Base-by-base conservation (phyloP, 1,140 invertebrate genomes). In the Marisa cornuarietis region DNA sequence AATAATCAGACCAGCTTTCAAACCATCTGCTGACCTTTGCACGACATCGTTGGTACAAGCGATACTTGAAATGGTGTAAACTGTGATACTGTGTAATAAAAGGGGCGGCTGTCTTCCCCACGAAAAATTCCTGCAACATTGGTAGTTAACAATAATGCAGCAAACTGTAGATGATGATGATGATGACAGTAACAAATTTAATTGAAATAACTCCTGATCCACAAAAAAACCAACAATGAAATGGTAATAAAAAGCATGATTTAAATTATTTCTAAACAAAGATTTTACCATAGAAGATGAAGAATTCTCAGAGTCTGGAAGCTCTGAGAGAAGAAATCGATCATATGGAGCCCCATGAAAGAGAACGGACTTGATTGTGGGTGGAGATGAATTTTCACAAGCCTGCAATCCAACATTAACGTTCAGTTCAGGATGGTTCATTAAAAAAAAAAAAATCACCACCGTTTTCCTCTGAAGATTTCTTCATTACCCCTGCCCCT, bases 11-110 rank as follows among this genome's bases (percentile, higher is more conserved):
- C 31, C 31, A 42, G 31, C 31, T 42, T 42, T 42, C 31, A 42
- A 42, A 42, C 6, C 31, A 42, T 42, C 31, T 42, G 76, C 82
- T 76, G 78, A 89, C 88, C 85, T 89, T 89, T 7, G 89, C 87
- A 51, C 83, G 80, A 79, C 89, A 90, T 54, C 87, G 83, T 82
- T 88, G 86, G 79, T 84, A 88, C 42, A 89, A 78, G 62, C 86
- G 86, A 74, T 87, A 89, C 79, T 90, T 89, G 82, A 86, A 89
- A 78, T 90, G 89, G 68, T 89, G 85, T 18, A 90, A 83, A 78
- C 83, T 85, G 79, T 90, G 89, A 77, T 89, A 90, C 42, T 84
- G 73, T 20, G 81, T 81, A 61, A 89, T 84, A 82, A 84, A 87
- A 74, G 83, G 84, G 65, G 87, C 84, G 63, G 88, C 87, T 72